Conservation (phyloP, 2,113 vertebrate species). For the Camarhynchus parvulus region DNA sequence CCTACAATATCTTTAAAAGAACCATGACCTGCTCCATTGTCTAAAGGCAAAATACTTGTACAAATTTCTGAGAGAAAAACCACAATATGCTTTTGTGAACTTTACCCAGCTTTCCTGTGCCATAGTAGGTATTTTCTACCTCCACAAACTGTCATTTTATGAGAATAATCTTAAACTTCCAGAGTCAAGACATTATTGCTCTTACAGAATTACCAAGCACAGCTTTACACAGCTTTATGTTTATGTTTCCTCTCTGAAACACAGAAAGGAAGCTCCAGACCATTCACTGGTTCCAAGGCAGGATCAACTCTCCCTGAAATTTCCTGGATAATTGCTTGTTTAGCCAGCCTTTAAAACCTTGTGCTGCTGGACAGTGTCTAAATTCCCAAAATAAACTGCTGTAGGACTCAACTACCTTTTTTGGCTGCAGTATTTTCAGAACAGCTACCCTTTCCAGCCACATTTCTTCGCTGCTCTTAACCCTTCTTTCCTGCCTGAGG, state of each 20-base stretch:
- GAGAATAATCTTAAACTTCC: not conserved
- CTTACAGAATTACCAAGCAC: not conserved
- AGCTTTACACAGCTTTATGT: not conserved
- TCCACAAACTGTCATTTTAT: not conserved
- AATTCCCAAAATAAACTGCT: not conserved
- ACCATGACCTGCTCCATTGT: not conserved
- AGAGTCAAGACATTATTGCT: not conserved
- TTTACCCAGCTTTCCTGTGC: not conserved
- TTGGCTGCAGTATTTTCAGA: not conserved
- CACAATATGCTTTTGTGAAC: not conserved
- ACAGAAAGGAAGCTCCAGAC: not conserved
- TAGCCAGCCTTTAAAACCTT: not conserved
- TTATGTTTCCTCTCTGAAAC: not conserved
- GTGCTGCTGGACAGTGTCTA: accelerated
- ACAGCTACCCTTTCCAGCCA: not conserved
- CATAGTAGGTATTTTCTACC: not conserved
- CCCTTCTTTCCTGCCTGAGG: not conserved
- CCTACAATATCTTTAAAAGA: not conserved
- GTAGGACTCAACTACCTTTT: not conserved
- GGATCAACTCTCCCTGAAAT: not conserved
- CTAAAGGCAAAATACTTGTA: not conserved
- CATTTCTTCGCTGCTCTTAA: not conserved
- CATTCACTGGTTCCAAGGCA: not conserved
- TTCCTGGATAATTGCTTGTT: not conserved
- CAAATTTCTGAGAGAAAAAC: not conserved